Base-by-base conservation (phyloP, 2,113 vertebrate genomes). In the Nerophis lumbriciformis region DNA sequence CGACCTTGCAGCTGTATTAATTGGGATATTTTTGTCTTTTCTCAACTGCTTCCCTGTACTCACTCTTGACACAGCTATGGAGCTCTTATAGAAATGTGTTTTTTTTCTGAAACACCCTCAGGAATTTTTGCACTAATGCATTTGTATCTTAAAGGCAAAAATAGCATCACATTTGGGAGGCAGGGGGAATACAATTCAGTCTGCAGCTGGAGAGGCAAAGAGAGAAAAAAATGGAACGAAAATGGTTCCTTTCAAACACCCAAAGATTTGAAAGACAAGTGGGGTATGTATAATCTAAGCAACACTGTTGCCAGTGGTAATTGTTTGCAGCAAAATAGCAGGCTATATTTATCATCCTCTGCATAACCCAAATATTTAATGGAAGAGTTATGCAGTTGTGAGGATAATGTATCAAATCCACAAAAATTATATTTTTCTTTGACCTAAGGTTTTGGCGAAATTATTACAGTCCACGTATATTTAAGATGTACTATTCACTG, bases 121-220 rank as follows among this genome's bases (percentile, higher is more conserved):
- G 73, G 73, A 79, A 65, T 82, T 72, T 65, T 50, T 77, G 75
- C 72, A 65, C 65, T 59, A 69, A 65, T 68, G 69, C 72, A 73
- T 80, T 63, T 58, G 58, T 71, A 53, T 73, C 67, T 48, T 36
- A 70, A 73, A 70, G 62, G 69, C 70, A 79, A 79, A 85, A 85
- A 87, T 85, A 81, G 79, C 69, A 61, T 49, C 59, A 69, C 71
- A 42, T 72, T 72, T 71, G 55, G 70, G 66, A 28, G 28, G 28
- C 28, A 28, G 28, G 63, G 68, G 64, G 60, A 53, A 42, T 62
- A 79, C 69, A 74, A 71, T 62, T 84, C 67, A 61, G 66, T 65
- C 65, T 68, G 48, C 49, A 53, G 71, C 62, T 63, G 19, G 55
- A 57, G n/a, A 57, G 12, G 37, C 52, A 37, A 53, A 53, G 11